Conservation (phyloP, 1,140 invertebrate species). For the Diabrotica virgifera region DNA sequence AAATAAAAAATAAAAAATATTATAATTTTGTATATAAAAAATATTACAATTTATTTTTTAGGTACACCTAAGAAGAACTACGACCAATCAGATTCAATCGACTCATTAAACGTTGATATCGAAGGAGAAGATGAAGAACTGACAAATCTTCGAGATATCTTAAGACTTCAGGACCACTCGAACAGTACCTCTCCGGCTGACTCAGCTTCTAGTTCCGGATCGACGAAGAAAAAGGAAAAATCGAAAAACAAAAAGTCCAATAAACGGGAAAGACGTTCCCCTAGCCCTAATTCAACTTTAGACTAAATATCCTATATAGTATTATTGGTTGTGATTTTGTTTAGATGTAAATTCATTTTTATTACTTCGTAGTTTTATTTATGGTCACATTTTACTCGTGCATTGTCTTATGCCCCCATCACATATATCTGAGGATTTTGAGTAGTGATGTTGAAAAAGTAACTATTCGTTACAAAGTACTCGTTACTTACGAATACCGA, state of each 20-base stretch:
- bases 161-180: slow-evolving; percentile 38
- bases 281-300: slow-evolving; percentile 26
- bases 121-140: slow-evolving; percentile 41
- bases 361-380: background rate
- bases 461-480: too few species aligned
- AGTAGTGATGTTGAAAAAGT: too few species aligned
- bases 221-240: slow-evolving; percentile 38
- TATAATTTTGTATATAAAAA: too few species aligned
- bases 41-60: background rate
- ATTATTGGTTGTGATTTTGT: background rate
- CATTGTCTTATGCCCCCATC: too few species aligned
- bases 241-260: slow-evolving; percentile 36
- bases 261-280: slow-evolving; percentile 37
- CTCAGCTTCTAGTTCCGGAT: slow-evolving; percentile 31
- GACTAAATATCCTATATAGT: background rate
- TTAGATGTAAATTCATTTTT: background rate
- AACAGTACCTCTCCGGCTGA: slow-evolving; percentile 39
- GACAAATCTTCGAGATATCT: slow-evolving; percentile 37
- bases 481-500: too few species aligned
- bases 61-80: slow-evolving; percentile 38
- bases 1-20: too few species aligned
- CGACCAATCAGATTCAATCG: slow-evolving; percentile 30
- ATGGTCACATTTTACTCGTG: too few species aligned
- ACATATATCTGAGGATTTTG: too few species aligned
- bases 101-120: slow-evolving; percentile 37